Base-by-base conservation (phyloP, 2,797 vertebrate genomes). In the Schizothorax lantsangensis region DNA sequence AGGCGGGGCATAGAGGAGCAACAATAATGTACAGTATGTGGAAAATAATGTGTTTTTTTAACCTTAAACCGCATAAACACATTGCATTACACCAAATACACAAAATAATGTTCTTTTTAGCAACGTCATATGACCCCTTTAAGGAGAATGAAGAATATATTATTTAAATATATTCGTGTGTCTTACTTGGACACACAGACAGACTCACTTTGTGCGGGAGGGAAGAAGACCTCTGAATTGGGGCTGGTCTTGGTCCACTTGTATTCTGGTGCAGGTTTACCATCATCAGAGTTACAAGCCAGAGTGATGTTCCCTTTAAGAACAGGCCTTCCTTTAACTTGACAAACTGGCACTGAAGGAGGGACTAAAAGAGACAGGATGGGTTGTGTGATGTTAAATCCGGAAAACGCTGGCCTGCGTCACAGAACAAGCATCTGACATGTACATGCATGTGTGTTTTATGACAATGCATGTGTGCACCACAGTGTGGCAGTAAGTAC, bases 241-340 rank as follows among this genome's bases (percentile, higher is more conserved):
- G 95, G 95, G 14, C 94, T 93, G 77, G 90, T 95, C 84, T 93
- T 95, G 84, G 64, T 93, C 97, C 97, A 98, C 86, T 85, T 94
- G 89, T 97, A 98, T 14, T 86, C 3, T 0, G 96, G 96, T 2
- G 81, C 0, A 0, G 97, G 97, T 59, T 97, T 97, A 62, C 97
- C 97, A 59, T 92, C 89, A 11, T 90, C 91, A 40, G 96, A 97
- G 30, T 21, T 87, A 89, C 97, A 97, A 89, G 57, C 95, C 90
- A 97, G 91, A 33, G 96, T 97, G 90, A 97, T 92, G 0, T 97
- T 97, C 45, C 92, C 93, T 79, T 96, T 96, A 72, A 94, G 84
- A 33, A 92, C 92, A 0, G 96, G 93, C 71, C 92, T 94, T 54
- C 95, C 96, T 0, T 89, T 90, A 12, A 97, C 38, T 12, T 83